Conservation (phyloP, 2,797 vertebrate genomes). For the Uromys caudimaculatus region DNA sequence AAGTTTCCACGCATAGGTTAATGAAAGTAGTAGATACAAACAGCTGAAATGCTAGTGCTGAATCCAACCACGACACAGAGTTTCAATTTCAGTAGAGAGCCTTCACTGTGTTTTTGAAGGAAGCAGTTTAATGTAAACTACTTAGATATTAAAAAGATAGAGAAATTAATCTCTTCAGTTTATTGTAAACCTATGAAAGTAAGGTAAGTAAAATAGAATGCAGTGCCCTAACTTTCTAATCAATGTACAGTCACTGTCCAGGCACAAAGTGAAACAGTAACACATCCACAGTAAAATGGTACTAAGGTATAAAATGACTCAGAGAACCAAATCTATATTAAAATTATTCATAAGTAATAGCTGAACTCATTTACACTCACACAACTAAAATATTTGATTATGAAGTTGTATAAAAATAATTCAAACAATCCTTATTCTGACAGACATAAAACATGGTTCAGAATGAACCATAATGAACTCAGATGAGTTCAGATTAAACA, state of each 20-base stretch:
- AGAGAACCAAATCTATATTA: slow-evolving; percentile 23
- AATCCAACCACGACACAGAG: slow-evolving; percentile 38
- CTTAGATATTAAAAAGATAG: neutral
- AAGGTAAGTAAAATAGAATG: neutral
- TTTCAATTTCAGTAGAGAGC: neutral
- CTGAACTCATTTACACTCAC: slow-evolving; percentile 46
- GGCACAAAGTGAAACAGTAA: neutral
- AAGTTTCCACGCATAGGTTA: neutral
- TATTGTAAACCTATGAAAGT: neutral
- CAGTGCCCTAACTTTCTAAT: neutral
- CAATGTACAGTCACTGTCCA: neutral
- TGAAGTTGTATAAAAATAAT: slow-evolving; percentile 68
- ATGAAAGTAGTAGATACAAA: slow-evolving; percentile 40
- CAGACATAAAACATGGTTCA: slow-evolving; percentile 59
- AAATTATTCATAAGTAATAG: slow-evolving; percentile 57
- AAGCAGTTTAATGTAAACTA: neutral
- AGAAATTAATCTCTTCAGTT: neutral
- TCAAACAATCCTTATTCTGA: slow-evolving; percentile 50
- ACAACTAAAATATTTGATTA: slow-evolving; percentile 47
- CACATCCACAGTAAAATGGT: neutral
- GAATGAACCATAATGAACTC: slow-evolving; percentile 13
- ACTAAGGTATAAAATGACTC: slow-evolving; percentile 43
- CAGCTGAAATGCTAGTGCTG: slow-evolving; percentile 14
- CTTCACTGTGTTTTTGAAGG: slow-evolving; percentile 16
- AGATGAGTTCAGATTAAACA: slow-evolving; percentile 68